Base-by-base conservation (phyloP, 2,113 vertebrate species). In the Eupsittula cactorum region DNA sequence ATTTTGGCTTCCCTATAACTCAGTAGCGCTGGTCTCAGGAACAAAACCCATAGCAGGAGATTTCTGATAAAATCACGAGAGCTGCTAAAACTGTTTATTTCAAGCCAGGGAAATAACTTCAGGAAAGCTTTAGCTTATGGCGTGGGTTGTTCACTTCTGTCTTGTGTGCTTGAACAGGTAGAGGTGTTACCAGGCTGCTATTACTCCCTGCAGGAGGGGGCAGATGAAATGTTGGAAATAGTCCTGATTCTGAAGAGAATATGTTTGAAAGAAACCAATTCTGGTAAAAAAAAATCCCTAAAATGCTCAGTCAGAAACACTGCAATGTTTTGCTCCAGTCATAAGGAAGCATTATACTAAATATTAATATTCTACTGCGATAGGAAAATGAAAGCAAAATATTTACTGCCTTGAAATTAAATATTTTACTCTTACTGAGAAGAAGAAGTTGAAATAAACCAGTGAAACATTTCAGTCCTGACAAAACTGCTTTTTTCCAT, bases 401-500 rank as follows among this genome's bases (percentile, higher is more conserved):
- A 18, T 80, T 94, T 92, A 70, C 53, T 18, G 21, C 4, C 60
- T 41, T 8, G 21, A 85, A 94, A 17, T 93, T 86, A 93, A 96
- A 96, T 49, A 93, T 92, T 94, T 96, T 47, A 65, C 52, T 82
- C 1, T 84, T 19, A 31, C 84, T 7, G 57, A 79, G 84, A 62
- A 76, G 83, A 7, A 89, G 67, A 69, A 55, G 71, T 55, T 27
- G 93, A 80, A 96, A 90, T 53, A 76, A 85, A 24, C 70, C 91
- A 73, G 77, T 5, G 14, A 35, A 89, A 57, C 81, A 47, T 55
- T 41, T 78, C 41, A 37, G 75, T 15, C 64, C 81, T 93, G 93
- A 92, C n/a, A 80, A 93, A 95, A 77, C 78, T 69, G 91, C 63
- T 35, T 90, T 76, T 96, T 70, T 60, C 83, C 53, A 5, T 35